Evolutionary conservation across 2,797 vertebrate species (phyloP).

Genomic region (Parotocinclus haroldoi): DNA sequence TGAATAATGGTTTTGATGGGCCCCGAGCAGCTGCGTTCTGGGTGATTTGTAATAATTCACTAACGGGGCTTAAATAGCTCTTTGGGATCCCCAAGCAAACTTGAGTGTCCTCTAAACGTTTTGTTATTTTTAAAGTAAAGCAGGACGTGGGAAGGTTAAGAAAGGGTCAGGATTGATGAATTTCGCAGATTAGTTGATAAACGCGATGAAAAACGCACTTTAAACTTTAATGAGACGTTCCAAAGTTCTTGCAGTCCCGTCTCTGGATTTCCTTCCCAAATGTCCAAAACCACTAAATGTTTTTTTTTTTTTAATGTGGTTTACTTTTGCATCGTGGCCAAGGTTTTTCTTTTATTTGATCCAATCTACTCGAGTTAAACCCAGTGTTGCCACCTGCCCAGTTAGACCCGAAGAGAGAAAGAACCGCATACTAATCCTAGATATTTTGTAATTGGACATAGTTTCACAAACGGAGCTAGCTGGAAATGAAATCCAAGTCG

Average conservation of each 20-base stretch:
- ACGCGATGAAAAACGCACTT: constrained; percentile 29
- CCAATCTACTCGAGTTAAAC: background rate
- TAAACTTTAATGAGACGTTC: constrained; percentile 41
- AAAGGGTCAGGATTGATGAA: constrained; percentile 31
- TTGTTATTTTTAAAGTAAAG: constrained; percentile 42
- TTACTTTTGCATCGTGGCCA: background rate
- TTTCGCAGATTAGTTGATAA: constrained; percentile 42
- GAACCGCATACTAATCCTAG: no score
- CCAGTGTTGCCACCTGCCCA: background rate
- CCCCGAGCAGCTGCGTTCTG: constrained; percentile 27
- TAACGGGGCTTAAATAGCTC: constrained; percentile 35
- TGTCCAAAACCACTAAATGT: constrained; percentile 17
- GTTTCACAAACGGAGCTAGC: no score
- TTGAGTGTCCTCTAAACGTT: constrained; percentile 34
- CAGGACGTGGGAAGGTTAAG: constrained; percentile 14
- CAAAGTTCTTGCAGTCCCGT: constrained; percentile 28
- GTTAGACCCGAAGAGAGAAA: background rate
- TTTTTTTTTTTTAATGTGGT: constrained; percentile 12
- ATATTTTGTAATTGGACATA: no score
- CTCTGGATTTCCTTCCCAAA: constrained; percentile 22
- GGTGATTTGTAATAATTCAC: constrained; percentile 30
- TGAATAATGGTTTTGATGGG: constrained; percentile 6
- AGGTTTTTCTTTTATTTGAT: constrained; percentile 7
- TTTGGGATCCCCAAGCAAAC: constrained; percentile 35
- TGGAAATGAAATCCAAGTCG: no score